phyloP scores from a whole-genome alignment of 2,113 vertebrate species.

The Manacus vitellinus region DNA sequence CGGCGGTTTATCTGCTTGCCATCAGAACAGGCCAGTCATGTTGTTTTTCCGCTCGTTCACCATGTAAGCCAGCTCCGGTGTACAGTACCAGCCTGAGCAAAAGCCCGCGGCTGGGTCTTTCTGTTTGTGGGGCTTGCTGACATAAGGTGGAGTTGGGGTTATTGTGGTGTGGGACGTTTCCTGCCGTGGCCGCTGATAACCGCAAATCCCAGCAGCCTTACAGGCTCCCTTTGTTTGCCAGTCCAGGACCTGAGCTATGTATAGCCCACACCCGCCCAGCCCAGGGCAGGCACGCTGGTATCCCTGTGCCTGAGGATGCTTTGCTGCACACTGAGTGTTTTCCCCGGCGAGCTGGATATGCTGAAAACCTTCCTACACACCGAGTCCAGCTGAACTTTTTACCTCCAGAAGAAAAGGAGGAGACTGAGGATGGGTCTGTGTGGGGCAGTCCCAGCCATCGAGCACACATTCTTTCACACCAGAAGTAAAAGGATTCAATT shows the following conservation, averaged over 20 bases:
- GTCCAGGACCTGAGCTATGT: neutral
- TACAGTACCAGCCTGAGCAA: conserved; percentile 86
- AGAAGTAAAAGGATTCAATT: conserved; percentile 8
- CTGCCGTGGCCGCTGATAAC: conserved; percentile 70
- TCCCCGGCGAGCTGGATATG: accelerated
- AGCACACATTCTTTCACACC: neutral
- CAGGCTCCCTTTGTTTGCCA: conserved; percentile 42
- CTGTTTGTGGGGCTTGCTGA: conserved; percentile 88
- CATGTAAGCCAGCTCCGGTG: conserved; percentile 63
- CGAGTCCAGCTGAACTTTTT: neutral
- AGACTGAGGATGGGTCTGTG: neutral
- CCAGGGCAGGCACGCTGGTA: neutral
- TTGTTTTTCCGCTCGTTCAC: conserved; percentile 71
- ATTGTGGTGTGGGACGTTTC: conserved; percentile 66
- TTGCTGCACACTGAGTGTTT: accelerated
- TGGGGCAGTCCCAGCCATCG: neutral
- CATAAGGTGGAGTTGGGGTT: conserved; percentile 83
- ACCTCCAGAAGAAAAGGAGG: neutral
- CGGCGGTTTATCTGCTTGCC: conserved; percentile 69
- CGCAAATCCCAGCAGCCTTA: conserved; percentile 58
- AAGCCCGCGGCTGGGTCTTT: conserved; percentile 64
- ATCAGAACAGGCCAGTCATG: conserved; percentile 57
- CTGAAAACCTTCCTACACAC: neutral
- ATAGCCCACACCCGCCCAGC: neutral
- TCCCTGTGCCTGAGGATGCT: neutral